Conservation (phyloP, 2,113 vertebrate species). For the Zapornia atra region DNA sequence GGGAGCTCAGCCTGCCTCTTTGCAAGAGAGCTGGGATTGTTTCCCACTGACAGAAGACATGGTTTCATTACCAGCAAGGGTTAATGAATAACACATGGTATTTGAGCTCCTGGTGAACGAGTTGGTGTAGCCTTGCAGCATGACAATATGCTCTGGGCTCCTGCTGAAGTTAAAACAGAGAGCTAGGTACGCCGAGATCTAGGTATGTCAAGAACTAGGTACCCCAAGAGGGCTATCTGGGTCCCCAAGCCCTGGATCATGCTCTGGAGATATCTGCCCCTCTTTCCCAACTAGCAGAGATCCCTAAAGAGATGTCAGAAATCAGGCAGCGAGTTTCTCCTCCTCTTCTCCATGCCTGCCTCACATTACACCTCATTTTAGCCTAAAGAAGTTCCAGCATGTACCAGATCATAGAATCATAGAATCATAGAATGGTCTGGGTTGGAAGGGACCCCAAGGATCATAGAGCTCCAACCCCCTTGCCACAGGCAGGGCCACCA, state of each 20-base stretch:
- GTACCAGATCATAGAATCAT: slow-evolving; percentile 8
- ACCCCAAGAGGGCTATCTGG: neutral
- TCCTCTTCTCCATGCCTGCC: neutral
- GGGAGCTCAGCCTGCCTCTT: slow-evolving; percentile 34
- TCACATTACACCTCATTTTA: neutral
- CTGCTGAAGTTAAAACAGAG: neutral
- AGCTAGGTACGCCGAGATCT: neutral
- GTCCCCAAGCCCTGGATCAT: neutral
- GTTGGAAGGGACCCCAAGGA: no score
- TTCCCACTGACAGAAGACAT: slow-evolving; percentile 33
- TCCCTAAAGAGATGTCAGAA: neutral
- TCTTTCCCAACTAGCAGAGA: neutral
- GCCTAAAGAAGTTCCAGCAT: slow-evolving; percentile 6
- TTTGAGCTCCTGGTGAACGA: neutral
- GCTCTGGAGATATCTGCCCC: neutral
- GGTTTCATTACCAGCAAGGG: neutral
- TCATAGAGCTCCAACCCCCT: no score
- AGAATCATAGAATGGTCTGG: no score
- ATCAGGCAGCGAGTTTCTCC: neutral
- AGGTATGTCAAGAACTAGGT: neutral
- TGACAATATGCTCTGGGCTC: neutral
- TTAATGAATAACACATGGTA: neutral
- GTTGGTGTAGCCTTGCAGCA: neutral
- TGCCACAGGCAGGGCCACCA: no score
- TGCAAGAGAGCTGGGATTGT: neutral